Base-by-base conservation (phyloP, 2,797 vertebrate species). In the Manis javanica region DNA sequence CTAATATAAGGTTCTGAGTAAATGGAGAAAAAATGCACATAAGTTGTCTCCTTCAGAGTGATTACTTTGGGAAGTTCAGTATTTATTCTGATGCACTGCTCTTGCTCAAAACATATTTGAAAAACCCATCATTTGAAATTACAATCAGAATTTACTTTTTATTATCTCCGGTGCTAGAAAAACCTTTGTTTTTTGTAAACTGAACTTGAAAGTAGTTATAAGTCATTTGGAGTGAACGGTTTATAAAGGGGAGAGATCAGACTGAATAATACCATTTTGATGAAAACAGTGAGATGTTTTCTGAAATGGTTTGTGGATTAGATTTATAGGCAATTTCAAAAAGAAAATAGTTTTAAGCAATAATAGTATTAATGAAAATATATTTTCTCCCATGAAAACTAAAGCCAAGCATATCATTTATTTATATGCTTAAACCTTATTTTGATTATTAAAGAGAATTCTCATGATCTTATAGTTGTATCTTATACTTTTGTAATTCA, bases 231-330 rank as follows among this genome's bases (percentile, higher is more conserved):
- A 75, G 4, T 81, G 10, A 91, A 68, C 88, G 49, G 61, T 86
- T 49, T 84, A 85, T 87, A 39, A 84, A 11, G 42, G 66, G 37
- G 68, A 88, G 63, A 72, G 37, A 71, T 72, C 24, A 91, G 82
- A 89, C 18, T 74, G 81, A 79, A 39, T 91, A 85, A 66, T 68
- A 64, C 53, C 46, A 2, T 85, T 94, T 77, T 91, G 71, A 8
- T 94, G 84, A 75, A 91, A 92, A 37, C 64, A 85, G 7, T 71
- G 53, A 85, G 66, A 69, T 7, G 23, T 51, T 94, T 88, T 94
- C 78, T 85, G 37, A 91, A 96, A 84, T 94, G 71, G 31, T 59
- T 89, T 91, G 0, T 94, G 90, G 77, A 75, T 91, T 94, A 63
- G 15, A 37, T 90, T 81, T 94, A 82, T 90, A 87, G 61, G 21